phyloP scores from a whole-genome alignment of 2,888 invertebrate genomes.

The Drosophila birchii region DNA sequence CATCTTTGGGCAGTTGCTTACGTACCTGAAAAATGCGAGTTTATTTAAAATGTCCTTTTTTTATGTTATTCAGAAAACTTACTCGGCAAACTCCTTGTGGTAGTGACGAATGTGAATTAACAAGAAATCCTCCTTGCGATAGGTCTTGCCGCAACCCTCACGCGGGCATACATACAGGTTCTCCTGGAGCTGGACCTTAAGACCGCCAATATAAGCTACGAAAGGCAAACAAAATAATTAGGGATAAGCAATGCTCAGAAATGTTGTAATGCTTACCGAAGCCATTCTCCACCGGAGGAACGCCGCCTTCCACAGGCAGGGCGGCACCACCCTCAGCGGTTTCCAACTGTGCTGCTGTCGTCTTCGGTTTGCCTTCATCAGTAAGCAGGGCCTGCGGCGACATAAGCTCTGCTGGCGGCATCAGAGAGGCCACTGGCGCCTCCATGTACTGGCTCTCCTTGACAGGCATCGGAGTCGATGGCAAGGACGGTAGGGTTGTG shows the following conservation, averaged over 20 bases:
- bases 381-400: slow-evolving; percentile 64
- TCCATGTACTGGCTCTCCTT: slow-evolving; percentile 76
- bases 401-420: slow-evolving; percentile 82
- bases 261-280: slow-evolving; percentile 69
- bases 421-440: slow-evolving; percentile 76
- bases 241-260: not conserved
- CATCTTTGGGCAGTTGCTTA: slow-evolving; percentile 93
- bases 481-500: slow-evolving; percentile 24
- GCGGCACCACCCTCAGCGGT: not conserved
- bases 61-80: slow-evolving; percentile 29
- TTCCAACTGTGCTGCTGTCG: slow-evolving; percentile 1
- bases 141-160: slow-evolving; percentile 93
- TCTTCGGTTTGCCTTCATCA: slow-evolving; percentile 34
- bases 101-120: slow-evolving; percentile 98
- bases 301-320: slow-evolving; percentile 23
- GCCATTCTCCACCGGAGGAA: slow-evolving; percentile 74
- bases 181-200: slow-evolving; percentile 89
- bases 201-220: slow-evolving; percentile 86
- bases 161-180: slow-evolving; percentile 90
- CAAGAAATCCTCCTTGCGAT: slow-evolving; percentile 94
- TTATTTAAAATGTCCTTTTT: not conserved
- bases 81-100: slow-evolving; percentile 91
- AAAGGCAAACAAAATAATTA: not conserved
- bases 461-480: slow-evolving; percentile 49
- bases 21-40: slow-evolving; percentile 52